These are phyloP conservation scores for Gasteruption jaculator DNA, from an alignment of 2,888 invertebrate genomes.

Conservation along the genomic window DNA sequence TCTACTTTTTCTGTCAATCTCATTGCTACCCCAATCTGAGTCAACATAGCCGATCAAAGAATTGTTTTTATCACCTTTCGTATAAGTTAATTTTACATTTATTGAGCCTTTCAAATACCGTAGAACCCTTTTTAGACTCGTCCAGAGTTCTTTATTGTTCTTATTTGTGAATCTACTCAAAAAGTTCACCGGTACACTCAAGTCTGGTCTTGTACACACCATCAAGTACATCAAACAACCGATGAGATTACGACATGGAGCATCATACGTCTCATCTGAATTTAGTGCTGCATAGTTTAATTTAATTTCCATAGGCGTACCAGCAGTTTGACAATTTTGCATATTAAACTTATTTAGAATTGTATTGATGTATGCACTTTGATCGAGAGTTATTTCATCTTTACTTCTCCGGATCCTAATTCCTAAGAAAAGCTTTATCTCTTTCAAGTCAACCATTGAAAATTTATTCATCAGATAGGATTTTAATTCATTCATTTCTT, in stretches of 20 bases:
- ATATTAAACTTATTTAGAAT: constrained; percentile 26
- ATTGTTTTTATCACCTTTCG: constrained; percentile 15
- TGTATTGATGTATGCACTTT: constrained; percentile 21
- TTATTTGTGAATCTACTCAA: constrained; percentile 17
- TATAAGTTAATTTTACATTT: constrained; percentile 21
- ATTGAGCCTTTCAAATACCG: constrained; percentile 8
- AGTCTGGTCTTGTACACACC: constrained; percentile 18
- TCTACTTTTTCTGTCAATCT: constrained; percentile 18
- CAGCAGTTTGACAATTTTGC: constrained; percentile 21
- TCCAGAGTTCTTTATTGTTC: constrained; percentile 17
- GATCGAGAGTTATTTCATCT: constrained; percentile 20
- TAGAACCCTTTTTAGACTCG: constrained; percentile 14
- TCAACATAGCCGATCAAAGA: constrained; percentile 14
- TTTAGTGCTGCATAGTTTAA: constrained; percentile 13
- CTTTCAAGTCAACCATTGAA: constrained; percentile 14
- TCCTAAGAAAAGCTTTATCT: constrained; percentile 18
- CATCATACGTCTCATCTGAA: constrained; percentile 10
- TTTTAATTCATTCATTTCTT: constrained; percentile 10
- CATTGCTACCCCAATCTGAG: constrained; percentile 14
- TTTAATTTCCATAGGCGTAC: constrained; percentile 19
- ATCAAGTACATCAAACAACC: constrained; percentile 23
- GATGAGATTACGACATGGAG: constrained; percentile 17
- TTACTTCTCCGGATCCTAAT: constrained; percentile 11
- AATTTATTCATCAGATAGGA: constrained; percentile 13
- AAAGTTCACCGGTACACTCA: constrained; percentile 15